Evolutionary conservation across 1,140 invertebrate species (phyloP).

Genomic region (Medauroidea extradentata): DNA sequence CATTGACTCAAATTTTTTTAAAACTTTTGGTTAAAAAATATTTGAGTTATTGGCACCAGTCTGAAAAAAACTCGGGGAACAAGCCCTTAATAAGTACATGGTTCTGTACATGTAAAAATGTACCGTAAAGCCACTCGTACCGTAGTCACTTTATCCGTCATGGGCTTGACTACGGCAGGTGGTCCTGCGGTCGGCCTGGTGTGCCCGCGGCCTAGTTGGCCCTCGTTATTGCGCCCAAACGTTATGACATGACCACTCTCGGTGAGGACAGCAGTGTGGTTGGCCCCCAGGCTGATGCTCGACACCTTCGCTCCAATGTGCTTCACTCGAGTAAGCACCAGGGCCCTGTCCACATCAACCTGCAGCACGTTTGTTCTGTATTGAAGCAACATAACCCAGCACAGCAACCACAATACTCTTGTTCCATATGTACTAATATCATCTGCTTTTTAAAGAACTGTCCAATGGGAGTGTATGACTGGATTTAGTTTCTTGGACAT

Average conservation of each 20-base stretch:
- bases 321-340: slow-evolving; percentile 44
- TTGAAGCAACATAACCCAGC: no score
- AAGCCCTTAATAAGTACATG: neutral
- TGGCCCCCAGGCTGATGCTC: slow-evolving; percentile 51
- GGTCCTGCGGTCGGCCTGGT: slow-evolving; percentile 38
- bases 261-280: slow-evolving; percentile 57
- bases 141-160: slow-evolving; percentile 50
- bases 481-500: no score
- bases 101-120: no score
- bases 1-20: no score
- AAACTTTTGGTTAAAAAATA: no score
- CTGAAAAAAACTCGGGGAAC: no score
- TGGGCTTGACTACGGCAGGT: slow-evolving; percentile 50
- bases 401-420: no score
- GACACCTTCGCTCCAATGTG: slow-evolving; percentile 42
- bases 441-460: no score
- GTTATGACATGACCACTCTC: slow-evolving; percentile 62
- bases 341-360: slow-evolving; percentile 47
- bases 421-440: no score
- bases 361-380: slow-evolving; percentile 22
- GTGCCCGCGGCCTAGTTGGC: slow-evolving; percentile 52
- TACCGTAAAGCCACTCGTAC: slow-evolving; percentile 33
- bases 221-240: slow-evolving; percentile 59
- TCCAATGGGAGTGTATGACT: no score
- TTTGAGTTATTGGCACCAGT: no score